Evolutionary conservation across 2,797 vertebrate species (phyloP), one percentile per base, ranked within the genome.

Genomic region (Diplodus sargus): DNA sequence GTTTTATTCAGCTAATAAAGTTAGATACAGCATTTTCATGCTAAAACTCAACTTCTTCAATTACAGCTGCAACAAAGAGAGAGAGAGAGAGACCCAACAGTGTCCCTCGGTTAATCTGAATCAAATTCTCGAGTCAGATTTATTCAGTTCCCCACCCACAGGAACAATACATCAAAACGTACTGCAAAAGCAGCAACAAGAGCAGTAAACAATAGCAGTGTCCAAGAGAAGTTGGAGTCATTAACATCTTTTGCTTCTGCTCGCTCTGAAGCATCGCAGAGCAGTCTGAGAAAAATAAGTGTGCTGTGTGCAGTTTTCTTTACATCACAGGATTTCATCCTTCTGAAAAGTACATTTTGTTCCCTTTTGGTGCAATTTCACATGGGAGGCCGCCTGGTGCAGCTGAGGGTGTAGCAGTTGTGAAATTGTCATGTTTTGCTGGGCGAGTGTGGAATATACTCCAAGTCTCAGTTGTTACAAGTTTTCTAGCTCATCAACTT

Each of bases 281-380:
- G 69, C 57, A 20, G 68, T 70, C 43, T 25, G 47, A 74, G 54
- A 11, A 70, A 76, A 82, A 80, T 52, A 80, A 80, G 63, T 39
- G 65, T 78, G 61, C 42, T 4, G n/a, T 81, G 58, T 81, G 83
- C 78, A 77, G n/a, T 76, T 85, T 83, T 60, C 61, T 74, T 61
- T 47, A 82, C 59, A 45, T 70, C 54, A 54, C 70, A 85, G 51
- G 57, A 81, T 67, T 74, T 70, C 73, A 68, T 61, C n/a, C 20
- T n/a, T 22, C 43, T 54, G 30, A 60, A 80, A 83, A 70, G 52
- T 72, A 51, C 65, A 85, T 75, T 76, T 69, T 30, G 63, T 73
- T 67, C 25, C 20, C 16, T 58, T 83, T 22, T 73, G 59, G 42
- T 61, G 22, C 39, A 30, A 72, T 78, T 74, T 64, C 25, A 49